Percentiles rank a stretch among this genome's conserved stretches.
Conservation (phyloP, 2,113 vertebrate species). For the Catagonus wagneri region DNA sequence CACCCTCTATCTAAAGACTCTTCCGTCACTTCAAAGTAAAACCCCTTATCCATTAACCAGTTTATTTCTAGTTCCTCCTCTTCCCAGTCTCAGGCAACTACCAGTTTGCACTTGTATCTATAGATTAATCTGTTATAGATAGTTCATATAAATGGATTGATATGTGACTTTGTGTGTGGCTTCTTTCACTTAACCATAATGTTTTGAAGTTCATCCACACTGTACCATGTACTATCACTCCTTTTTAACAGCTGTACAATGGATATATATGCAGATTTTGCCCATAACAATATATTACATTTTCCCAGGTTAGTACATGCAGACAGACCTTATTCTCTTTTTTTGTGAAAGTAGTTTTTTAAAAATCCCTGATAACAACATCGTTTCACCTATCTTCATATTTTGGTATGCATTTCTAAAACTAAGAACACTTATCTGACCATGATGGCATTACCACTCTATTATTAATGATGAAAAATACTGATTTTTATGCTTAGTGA, state of each 20-base stretch:
- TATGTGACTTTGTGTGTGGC: background rate
- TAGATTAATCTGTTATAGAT: slow-evolving; percentile 13
- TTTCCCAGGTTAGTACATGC: background rate
- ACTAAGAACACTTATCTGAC: background rate
- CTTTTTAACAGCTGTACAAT: background rate
- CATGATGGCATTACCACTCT: background rate
- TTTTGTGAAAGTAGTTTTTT: background rate
- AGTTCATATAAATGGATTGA: background rate
- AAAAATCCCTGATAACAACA: background rate
- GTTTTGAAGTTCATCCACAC: background rate
- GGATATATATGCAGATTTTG: background rate
- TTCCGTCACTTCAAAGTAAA: slow-evolving; percentile 33
- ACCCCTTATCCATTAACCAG: background rate
- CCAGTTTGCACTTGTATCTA: background rate
- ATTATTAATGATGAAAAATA: slow-evolving; percentile 33
- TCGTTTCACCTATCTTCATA: background rate
- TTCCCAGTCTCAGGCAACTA: background rate
- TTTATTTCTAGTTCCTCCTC: background rate
- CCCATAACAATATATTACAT: background rate
- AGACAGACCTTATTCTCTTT: background rate
- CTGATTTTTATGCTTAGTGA: background rate
- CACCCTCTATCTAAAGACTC: background rate
- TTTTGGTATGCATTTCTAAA: slow-evolving; percentile 44
- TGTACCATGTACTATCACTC: background rate
- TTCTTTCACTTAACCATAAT: background rate